These are phyloP conservation scores for Monomorium pharaonis DNA, from an alignment of 1,140 invertebrate genomes.

Conservation along the genomic window DNA sequence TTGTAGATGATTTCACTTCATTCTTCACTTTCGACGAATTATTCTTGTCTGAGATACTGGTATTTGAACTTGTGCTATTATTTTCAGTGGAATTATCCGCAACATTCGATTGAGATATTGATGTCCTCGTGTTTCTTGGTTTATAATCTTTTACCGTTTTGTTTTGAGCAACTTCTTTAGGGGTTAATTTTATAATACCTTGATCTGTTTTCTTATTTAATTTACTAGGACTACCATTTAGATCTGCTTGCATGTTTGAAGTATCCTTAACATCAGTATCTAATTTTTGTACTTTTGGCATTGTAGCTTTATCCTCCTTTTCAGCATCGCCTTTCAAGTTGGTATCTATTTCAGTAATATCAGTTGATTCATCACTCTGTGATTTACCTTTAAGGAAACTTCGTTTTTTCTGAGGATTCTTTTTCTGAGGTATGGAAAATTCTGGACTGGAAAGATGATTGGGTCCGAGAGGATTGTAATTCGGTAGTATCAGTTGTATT, in stretches of 20 bases:
- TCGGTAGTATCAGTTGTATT: constrained; percentile 89
- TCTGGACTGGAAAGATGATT: background rate
- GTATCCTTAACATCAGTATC: background rate
- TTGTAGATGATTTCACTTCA: background rate
- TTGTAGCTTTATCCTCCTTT: background rate
- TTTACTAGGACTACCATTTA: background rate
- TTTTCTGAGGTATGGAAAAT: constrained; percentile 45
- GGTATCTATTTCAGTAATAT: background rate
- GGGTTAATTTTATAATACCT: background rate
- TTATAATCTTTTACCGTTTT: background rate
- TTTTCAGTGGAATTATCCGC: constrained; percentile 11
- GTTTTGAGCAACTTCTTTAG: constrained; percentile 18
- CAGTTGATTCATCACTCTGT: constrained; percentile 1
- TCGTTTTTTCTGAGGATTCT: constrained; percentile 37
- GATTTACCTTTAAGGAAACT: constrained; percentile 17
- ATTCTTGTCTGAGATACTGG: background rate
- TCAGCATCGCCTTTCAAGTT: background rate
- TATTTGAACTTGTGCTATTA: background rate
- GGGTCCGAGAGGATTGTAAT: constrained; percentile 82
- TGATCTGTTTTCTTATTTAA: background rate
- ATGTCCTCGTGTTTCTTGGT: background rate
- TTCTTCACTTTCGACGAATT: constrained; percentile 8
- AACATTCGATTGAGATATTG: background rate
- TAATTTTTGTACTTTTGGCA: constrained; percentile 4
- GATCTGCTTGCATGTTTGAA: background rate